These are phyloP conservation scores for Dicaeum eximium DNA, from an alignment of 2,113 vertebrate genomes.

Conservation along the genomic window DNA sequence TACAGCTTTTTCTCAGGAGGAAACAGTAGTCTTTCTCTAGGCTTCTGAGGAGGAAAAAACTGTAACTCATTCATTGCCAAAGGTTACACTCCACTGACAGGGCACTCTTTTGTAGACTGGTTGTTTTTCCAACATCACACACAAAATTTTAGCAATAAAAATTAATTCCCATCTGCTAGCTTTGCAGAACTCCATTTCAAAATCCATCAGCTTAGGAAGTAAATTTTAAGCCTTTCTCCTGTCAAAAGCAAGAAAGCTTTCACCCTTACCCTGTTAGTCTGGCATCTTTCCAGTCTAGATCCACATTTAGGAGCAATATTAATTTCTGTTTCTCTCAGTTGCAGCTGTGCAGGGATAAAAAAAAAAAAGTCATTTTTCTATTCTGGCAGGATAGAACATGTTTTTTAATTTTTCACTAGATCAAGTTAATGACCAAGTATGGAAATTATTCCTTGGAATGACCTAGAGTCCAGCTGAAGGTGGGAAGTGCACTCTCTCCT, in stretches of 20 bases:
- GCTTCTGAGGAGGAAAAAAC: not conserved
- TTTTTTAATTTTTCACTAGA: constrained; percentile 58
- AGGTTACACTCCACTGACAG: not conserved
- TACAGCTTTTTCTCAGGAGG: not conserved
- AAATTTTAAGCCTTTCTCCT: not conserved
- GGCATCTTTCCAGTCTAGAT: not conserved
- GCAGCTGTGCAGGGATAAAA: constrained; percentile 45
- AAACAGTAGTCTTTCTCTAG: not conserved
- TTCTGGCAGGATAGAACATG: constrained; percentile 3
- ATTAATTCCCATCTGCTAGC: not conserved
- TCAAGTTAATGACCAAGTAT: constrained; percentile 57
- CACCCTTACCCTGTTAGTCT: not conserved
- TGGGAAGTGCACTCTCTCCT: not conserved
- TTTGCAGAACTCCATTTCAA: constrained; percentile 26
- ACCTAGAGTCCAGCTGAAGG: not conserved
- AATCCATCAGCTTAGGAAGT: not conserved
- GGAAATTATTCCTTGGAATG: not conserved
- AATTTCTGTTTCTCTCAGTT: constrained; percentile 45
- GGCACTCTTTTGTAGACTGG: not conserved
- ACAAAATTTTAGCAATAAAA: not conserved
- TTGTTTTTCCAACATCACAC: not conserved
- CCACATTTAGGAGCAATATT: constrained; percentile 41
- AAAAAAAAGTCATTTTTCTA: constrained; percentile 49
- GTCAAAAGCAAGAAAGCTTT: not conserved
- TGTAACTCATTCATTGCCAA: constrained; percentile 6